A percentile compares a stretch with the other conserved stretches of the same genome.
phyloP scores from a whole-genome alignment of 2,113 vertebrate genomes.

The Formicarius rufipectus region DNA sequence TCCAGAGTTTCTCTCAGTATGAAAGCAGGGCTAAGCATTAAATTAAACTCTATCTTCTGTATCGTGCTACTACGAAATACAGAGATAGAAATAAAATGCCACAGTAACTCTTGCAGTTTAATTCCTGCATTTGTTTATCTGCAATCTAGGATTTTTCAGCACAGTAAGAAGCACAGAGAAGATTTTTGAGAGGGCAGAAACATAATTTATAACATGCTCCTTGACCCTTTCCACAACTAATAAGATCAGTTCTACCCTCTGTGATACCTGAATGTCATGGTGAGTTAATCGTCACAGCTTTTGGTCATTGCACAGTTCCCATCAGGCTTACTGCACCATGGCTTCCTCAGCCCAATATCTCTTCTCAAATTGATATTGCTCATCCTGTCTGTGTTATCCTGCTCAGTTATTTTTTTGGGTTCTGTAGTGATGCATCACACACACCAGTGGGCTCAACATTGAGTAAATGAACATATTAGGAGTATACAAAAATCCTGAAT shows the following conservation, averaged over 20 bases:
- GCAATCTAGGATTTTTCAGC: not conserved
- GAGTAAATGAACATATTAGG: not conserved
- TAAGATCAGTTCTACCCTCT: not conserved
- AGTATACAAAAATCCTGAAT: not conserved
- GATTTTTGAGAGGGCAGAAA: not conserved
- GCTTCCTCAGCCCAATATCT: not conserved
- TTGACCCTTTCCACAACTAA: not conserved
- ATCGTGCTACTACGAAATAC: not conserved
- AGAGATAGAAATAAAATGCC: not conserved
- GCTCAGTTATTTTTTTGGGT: not conserved
- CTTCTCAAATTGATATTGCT: not conserved
- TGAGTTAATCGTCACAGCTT: constrained; percentile 16
- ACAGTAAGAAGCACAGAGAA: not conserved
- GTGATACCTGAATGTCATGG: not conserved
- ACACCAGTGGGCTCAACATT: not conserved
- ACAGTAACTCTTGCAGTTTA: not conserved
- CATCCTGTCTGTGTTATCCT: not conserved
- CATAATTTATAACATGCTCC: not conserved
- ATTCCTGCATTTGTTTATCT: constrained; percentile 6
- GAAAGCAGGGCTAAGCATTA: constrained; percentile 22
- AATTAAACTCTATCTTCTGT: constrained; percentile 2
- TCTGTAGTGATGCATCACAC: not conserved
- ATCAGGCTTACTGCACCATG: not conserved
- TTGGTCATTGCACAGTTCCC: not conserved
- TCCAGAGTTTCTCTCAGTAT: not conserved